Conservation (phyloP, 1,140 invertebrate species). For the Matsumurasca onukii region DNA sequence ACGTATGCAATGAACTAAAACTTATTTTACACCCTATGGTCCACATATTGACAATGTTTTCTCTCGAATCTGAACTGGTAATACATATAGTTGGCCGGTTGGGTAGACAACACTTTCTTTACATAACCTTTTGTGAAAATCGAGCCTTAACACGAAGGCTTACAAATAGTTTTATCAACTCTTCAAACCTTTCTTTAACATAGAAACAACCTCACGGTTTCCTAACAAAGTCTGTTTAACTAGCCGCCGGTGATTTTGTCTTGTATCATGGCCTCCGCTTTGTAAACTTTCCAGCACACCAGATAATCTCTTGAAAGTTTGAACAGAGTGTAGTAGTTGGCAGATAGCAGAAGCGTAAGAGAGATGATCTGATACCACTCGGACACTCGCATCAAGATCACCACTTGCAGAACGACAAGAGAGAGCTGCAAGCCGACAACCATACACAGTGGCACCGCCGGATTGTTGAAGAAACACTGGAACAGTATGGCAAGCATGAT, state of each 20-base stretch:
- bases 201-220: background rate
- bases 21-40: too few species aligned
- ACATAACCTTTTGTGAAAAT: too few species aligned
- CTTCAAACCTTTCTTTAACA: too few species aligned
- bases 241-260: constrained; percentile 50
- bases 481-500: too few species aligned
- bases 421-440: constrained; percentile 71
- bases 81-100: too few species aligned
- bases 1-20: too few species aligned
- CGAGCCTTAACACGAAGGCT: too few species aligned
- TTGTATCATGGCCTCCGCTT: constrained; percentile 69
- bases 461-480: constrained; percentile 85
- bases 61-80: too few species aligned
- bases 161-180: too few species aligned
- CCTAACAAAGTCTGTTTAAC: background rate
- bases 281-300: constrained; percentile 79
- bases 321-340: constrained; percentile 90
- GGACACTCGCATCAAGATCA: constrained; percentile 70
- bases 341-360: constrained; percentile 78
- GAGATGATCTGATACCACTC: constrained; percentile 93
- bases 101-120: too few species aligned
- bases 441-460: constrained; percentile 73
- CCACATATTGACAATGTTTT: too few species aligned
- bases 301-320: constrained; percentile 85
- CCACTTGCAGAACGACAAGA: constrained; percentile 74